Conservation (phyloP, 2,113 vertebrate genomes). For the Puma concolor region DNA sequence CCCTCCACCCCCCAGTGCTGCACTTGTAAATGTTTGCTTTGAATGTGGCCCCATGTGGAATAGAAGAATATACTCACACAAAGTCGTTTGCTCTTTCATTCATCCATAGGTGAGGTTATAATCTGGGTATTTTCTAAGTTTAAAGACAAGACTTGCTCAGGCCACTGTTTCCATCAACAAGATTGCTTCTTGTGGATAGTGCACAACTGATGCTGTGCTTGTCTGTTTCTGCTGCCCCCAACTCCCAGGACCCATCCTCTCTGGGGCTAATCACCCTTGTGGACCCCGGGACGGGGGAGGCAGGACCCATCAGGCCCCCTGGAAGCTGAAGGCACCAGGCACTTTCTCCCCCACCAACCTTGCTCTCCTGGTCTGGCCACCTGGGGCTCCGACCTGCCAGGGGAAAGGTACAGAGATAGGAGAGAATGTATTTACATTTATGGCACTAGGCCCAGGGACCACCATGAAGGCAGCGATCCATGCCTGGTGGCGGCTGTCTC, state of each 20-base stretch:
- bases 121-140: background rate
- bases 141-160: background rate
- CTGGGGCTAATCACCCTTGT: background rate
- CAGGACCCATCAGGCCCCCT: background rate
- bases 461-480: fast-evolving
- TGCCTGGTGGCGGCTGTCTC: fast-evolving
- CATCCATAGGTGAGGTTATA: background rate
- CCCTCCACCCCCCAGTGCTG: too few species aligned
- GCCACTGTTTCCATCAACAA: background rate
- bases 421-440: background rate
- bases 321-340: background rate
- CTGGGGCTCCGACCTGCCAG: background rate
- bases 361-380: background rate
- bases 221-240: background rate
- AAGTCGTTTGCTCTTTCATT: background rate
- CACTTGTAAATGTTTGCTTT: background rate
- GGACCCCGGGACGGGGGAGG: background rate
- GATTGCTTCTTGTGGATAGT: background rate
- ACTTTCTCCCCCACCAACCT: background rate
- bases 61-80: background rate
- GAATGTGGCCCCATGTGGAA: background rate
- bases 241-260: background rate
- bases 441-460: background rate
- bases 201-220: background rate
- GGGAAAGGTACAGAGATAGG: background rate